Base-by-base conservation (phyloP, 2,888 invertebrate genomes). In the Phoronis australis region DNA sequence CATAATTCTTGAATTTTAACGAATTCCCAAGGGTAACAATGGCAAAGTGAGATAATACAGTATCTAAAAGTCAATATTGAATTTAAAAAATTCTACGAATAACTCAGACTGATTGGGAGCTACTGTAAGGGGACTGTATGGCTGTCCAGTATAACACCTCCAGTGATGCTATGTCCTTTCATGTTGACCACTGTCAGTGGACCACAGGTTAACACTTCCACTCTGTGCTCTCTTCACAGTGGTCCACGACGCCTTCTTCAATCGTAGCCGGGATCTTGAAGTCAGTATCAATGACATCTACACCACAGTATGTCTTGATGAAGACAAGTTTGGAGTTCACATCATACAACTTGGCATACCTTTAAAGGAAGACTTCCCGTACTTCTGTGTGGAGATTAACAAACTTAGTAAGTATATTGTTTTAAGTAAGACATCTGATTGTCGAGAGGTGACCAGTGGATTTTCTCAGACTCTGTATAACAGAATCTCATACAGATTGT, bases 281-380 rank as follows among this genome's bases (percentile, higher is more conserved):
- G 39, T 65, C 21, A 56, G 58, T 5, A 48, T 64, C 15, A 50
- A 44, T 12, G 54, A 56, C 38, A 48, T 55, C 6, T 54, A 45
- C 26, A 61, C 60, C 46, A 48, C 50, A 4, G 47, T 71, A 1
- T 48, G 51, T 26, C 55, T 71, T 15, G 57, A 65, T 5, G 55
- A 52, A n/a, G 56, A 56, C 3, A 59, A 53, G 12, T 60, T 57
- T 45, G 64, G 68, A 22, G 62, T 69, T 37, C 69, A 72, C 51
- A 59, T 61, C 4, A 50, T 71, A 37, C 72, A 72, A 52, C 65
- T 65, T 38, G 50, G 45, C 5, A 57, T 58, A 38, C 58, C 69
- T 35, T 54, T 71, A n/a, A 65, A 60, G 22, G 55, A 55, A 23
- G 51, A 57, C 25, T 52, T 50, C 41, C 56, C 57, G 38, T 66